phyloP scores from a whole-genome alignment of 1,140 invertebrate genomes.

The Orussus abietinus region DNA sequence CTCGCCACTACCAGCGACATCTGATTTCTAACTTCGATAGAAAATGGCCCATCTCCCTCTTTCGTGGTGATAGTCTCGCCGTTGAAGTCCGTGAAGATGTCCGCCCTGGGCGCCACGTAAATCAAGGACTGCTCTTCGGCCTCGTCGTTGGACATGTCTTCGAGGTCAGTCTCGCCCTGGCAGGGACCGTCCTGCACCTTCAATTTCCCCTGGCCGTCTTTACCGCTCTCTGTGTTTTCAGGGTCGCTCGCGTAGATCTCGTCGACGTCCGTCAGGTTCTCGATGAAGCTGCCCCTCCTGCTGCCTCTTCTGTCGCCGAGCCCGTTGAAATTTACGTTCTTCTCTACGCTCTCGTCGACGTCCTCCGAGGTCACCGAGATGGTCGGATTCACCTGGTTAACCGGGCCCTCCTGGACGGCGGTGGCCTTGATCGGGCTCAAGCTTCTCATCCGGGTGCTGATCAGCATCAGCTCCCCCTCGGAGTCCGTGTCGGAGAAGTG shows the following conservation, averaged over 20 bases:
- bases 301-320: slow-evolving; percentile 18
- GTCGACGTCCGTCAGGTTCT: slow-evolving; percentile 45
- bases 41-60: slow-evolving; percentile 50
- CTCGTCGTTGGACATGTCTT: slow-evolving; percentile 44
- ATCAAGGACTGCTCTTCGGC: slow-evolving; percentile 28
- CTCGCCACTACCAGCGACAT: slow-evolving; percentile 38
- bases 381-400: slow-evolving; percentile 21
- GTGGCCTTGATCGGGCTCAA: slow-evolving; percentile 12
- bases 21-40: slow-evolving; percentile 44
- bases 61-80: slow-evolving; percentile 48
- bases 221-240: slow-evolving; percentile 20
- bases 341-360: slow-evolving; percentile 8
- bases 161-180: slow-evolving; percentile 44
- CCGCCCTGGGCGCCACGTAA: slow-evolving; percentile 25
- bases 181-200: slow-evolving; percentile 1
- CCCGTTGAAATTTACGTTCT: slow-evolving; percentile 18
- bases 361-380: slow-evolving; percentile 41
- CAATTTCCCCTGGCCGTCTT: slow-evolving; percentile 13
- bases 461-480: slow-evolving; percentile 43
- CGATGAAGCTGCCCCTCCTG: slow-evolving; percentile 33
- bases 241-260: slow-evolving; percentile 44
- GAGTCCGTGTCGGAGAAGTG: slow-evolving; percentile 51
- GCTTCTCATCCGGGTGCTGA: slow-evolving; percentile 14
- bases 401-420: neutral
- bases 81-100: slow-evolving; percentile 40